Evolutionary conservation across 2,888 invertebrate species (phyloP), one percentile per base, ranked within the genome.

Genomic region (Thumatha senex): DNA sequence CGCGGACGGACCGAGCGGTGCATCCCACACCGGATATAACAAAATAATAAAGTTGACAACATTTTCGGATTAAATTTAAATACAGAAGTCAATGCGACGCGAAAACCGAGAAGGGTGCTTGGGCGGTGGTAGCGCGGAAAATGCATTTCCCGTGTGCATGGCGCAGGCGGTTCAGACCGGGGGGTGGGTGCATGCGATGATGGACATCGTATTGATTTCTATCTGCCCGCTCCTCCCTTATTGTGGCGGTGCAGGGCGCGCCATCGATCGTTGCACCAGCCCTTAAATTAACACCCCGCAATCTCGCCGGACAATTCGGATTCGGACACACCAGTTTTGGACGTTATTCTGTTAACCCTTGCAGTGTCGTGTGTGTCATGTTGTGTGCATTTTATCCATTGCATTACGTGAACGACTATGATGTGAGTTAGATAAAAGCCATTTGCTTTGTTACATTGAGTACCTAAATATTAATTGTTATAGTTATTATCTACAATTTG

Each of bases 111-210:
- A 76, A 74, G 79, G 81, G 86, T 83, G 18, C 78, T 71, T 69
- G 72, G 74, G 76, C 74, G 72, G 75, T 62, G 74, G 72, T 66
- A 75, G 74, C 74, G 82, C 76, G 82, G 84, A 80, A 83, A 85
- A 86, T 89, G 90, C 89, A 89, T 86, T 87, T 86, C 79, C 87
- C 82, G 74, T 80, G 87, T 89, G 89, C 88, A 88, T 78, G 79
- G 88, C 87, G 89, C 86, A 85, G 86, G 86, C 82, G 84, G 82
- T 80, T 89, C 84, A 92, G 86, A 87, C 91, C 93, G 91, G 92
- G 93, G 92, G 93, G 92, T 88, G 93, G 92, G 92, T 92, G 93
- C 92, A 92, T 89, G 89, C 89, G 89, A 90, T 92, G 92, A 89
- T 92, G 92, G 92, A 92, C 92, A 91, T 86, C 88, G 90, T 92